These are phyloP conservation scores for Aldabrachelys gigantea DNA, from an alignment of 2,113 vertebrate genomes.

Conservation along the genomic window DNA sequence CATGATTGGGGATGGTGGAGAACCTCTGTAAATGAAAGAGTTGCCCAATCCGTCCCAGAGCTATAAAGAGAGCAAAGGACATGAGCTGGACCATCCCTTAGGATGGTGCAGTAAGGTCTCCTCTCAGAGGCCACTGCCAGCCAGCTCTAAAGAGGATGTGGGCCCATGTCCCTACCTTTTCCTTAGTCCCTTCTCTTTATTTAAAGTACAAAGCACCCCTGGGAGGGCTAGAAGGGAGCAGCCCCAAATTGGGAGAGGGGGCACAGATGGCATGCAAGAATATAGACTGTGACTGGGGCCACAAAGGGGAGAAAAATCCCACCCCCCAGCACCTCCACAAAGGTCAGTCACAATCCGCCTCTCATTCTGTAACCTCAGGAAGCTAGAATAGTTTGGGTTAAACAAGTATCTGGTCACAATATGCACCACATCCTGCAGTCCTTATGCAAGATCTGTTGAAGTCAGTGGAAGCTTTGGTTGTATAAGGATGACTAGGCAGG, in stretches of 20 bases:
- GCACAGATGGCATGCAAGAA: background rate
- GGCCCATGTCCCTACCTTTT: background rate
- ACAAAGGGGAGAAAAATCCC: background rate
- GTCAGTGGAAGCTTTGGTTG: background rate
- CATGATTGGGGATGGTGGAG: background rate
- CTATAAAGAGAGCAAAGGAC: background rate
- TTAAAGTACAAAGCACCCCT: background rate
- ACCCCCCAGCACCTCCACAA: background rate
- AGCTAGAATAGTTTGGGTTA: background rate
- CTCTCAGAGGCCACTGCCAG: background rate
- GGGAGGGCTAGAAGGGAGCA: background rate
- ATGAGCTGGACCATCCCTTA: background rate
- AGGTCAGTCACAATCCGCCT: background rate
- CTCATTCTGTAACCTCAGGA: background rate
- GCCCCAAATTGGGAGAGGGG: background rate
- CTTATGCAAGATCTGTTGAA: background rate
- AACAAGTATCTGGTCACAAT: background rate
- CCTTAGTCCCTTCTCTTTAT: background rate
- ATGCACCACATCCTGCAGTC: rapidly evolving
- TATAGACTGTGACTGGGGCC: background rate
- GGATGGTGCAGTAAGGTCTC: background rate
- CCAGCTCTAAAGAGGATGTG: background rate
- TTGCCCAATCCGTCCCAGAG: background rate
- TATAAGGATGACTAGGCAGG: background rate
- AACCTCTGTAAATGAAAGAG: background rate